A percentile compares a stretch with the other conserved stretches of the same genome.
Conservation (phyloP, 1,140 invertebrate genomes). For the Aphaenogaster ashmeadi region DNA sequence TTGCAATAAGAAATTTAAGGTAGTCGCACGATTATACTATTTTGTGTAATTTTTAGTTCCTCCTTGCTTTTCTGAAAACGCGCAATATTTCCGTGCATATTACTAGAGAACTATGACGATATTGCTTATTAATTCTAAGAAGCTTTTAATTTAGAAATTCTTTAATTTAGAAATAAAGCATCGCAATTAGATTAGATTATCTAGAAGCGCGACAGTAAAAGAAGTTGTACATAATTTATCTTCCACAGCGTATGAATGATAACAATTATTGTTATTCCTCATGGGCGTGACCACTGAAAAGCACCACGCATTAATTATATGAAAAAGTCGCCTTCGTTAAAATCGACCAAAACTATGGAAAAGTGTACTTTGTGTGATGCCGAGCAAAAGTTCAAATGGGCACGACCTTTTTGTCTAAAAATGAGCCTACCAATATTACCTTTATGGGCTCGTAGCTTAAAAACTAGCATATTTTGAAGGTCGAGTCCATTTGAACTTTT, state of each 20-base stretch:
- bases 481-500: no score
- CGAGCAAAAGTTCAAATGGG: no score
- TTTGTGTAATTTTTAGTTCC: neutral
- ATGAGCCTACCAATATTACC: no score
- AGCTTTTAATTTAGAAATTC: neutral
- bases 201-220: neutral
- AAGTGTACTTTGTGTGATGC: no score
- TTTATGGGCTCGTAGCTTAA: no score
- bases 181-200: neutral
- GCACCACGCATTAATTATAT: no score
- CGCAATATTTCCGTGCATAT: neutral
- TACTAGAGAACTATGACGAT: neutral
- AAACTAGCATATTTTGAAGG: no score
- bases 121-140: neutral
- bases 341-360: no score
- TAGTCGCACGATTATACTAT: neutral
- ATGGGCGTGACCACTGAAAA: neutral
- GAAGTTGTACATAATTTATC: neutral
- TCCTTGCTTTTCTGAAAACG: neutral
- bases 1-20: conserved; percentile 8
- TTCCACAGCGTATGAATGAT: neutral
- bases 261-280: neutral
- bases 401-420: no score
- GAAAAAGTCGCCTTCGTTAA: neutral
- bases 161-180: neutral